Percentiles rank a stretch among this genome's conserved stretches.
Evolutionary conservation across 2,113 vertebrate species (phyloP).

Genomic region (Pantherophis guttatus): DNA sequence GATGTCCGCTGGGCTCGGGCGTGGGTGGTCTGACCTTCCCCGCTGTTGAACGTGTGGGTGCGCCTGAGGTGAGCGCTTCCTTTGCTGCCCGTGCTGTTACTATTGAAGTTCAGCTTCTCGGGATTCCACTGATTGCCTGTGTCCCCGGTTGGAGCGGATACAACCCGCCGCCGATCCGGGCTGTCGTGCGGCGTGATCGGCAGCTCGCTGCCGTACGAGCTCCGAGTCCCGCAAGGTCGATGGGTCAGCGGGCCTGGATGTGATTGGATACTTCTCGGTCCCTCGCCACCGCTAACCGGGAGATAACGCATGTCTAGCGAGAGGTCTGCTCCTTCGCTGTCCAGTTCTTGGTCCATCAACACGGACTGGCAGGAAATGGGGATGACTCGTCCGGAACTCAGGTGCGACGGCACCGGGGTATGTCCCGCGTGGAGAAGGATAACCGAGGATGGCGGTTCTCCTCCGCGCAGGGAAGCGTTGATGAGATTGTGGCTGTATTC

Average conservation of each 20-base stretch:
- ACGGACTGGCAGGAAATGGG: conserved; percentile 61
- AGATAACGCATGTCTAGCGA: conserved; percentile 53
- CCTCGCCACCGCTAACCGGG: conserved; percentile 56
- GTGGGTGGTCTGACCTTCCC: conserved; percentile 58
- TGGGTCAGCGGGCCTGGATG: conserved; percentile 27
- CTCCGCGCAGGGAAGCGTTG: conserved; percentile 69
- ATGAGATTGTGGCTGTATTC: conserved; percentile 87
- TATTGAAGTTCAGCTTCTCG: conserved; percentile 82
- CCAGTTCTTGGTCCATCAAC: conserved; percentile 63
- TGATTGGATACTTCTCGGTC: conserved; percentile 64
- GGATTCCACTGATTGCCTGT: conserved; percentile 79
- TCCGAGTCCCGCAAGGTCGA: conserved; percentile 62
- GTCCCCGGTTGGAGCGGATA: conserved; percentile 84
- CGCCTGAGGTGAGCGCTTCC: conserved; percentile 69
- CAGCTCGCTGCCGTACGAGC: conserved; percentile 81
- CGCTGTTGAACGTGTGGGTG: conserved; percentile 76
- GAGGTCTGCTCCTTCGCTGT: conserved; percentile 51
- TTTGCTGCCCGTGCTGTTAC: conserved; percentile 71
- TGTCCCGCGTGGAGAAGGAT: conserved; percentile 76
- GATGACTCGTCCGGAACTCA: conserved; percentile 31
- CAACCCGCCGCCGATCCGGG: conserved; percentile 84
- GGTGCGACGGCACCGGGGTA: neutral
- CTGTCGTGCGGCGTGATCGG: conserved; percentile 81
- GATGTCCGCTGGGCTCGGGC: conserved; percentile 54
- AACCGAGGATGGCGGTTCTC: conserved; percentile 69